Evolutionary conservation across 2,888 invertebrate species (phyloP), one percentile per base, ranked within the genome.

Genomic region (Clunio marinus): DNA sequence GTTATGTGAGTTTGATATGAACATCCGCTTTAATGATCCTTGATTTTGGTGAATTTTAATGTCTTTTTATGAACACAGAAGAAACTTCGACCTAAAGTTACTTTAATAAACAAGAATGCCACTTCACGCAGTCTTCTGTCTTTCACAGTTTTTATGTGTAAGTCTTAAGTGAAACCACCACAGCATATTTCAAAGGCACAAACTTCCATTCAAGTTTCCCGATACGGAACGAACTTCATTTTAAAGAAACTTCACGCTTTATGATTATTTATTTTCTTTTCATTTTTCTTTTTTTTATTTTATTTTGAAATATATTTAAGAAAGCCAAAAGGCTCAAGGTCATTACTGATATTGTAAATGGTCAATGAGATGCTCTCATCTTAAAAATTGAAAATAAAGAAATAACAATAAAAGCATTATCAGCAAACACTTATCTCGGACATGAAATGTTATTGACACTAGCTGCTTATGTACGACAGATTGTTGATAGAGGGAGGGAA

Each of bases 351-450:
- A 51, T n/a, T 51, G 51, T 41, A 41, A n/a, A 41, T 41, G 41
- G 41, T n/a, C 41, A 41, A 51, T 20, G 17, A 17, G 45, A 20
- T 22, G 17, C 7, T 22, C 22, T 51, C 35, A 32, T 32, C 35
- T 32, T 8, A 15, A 63, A 63, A 45, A 63, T 63, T 63, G 62
- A 63, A 59, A 63, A 63, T 63, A 45, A 63, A 63, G 62, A 63
- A 63, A 63, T 63, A 63, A 63, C 35, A 63, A 63, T 41, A 41
- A 41, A 41, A 22, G 25, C 45, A 10, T 63, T 41, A 63, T 63
- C 62, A 63, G 62, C 41, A 24, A 41, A 27, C 41, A 63, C 15
- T 41, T 63, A 57, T 27, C 57, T 57, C 5, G 57, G 57, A 51
- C 51, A 51, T 22, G 32, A 60, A 37, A 60, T 28, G 35, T 60